Conservation (phyloP, 2,888 invertebrate species). For the Ormyrus pomaceus region DNA sequence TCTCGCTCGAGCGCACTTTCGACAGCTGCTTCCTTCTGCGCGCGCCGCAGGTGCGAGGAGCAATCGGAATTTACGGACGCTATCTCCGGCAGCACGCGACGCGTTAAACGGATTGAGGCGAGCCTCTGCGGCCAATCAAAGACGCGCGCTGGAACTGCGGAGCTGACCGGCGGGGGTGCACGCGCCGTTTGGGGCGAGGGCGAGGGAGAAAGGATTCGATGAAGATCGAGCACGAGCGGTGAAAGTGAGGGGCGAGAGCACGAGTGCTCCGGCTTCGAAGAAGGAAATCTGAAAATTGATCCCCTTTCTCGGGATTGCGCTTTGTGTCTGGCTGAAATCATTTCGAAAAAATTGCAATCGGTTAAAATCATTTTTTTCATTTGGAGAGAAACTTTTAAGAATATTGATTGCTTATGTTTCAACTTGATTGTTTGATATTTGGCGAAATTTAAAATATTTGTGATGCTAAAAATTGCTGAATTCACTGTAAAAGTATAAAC, state of each 20-base stretch:
- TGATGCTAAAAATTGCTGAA: too few relatives aligned
- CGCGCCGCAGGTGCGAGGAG: slow-evolving; percentile 47
- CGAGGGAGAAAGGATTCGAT: slow-evolving; percentile 17
- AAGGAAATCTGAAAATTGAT: slow-evolving; percentile 36
- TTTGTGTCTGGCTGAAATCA: too few relatives aligned
- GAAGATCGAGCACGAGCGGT: slow-evolving; percentile 26
- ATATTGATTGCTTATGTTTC: too few relatives aligned
- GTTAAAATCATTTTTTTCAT: too few relatives aligned
- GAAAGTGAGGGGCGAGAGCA: slow-evolving; percentile 30
- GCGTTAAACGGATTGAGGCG: slow-evolving; percentile 32
- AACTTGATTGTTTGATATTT: too few relatives aligned
- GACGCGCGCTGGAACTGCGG: slow-evolving; percentile 11
- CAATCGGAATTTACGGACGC: slow-evolving; percentile 40
- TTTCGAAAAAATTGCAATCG: too few relatives aligned
- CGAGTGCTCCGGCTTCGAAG: background rate
- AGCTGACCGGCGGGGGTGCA: background rate
- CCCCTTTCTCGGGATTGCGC: background rate
- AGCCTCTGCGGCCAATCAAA: slow-evolving; percentile 18
- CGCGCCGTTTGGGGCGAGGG: background rate
- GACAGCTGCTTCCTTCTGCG: slow-evolving; percentile 37
- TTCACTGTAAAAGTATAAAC: too few relatives aligned
- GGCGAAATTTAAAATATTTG: too few relatives aligned
- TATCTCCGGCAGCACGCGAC: slow-evolving; percentile 32
- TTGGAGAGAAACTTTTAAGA: too few relatives aligned
- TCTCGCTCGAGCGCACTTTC: slow-evolving; percentile 4